phyloP scores from a whole-genome alignment of 37 sponge, comb jelly and placozoan species.

The Bolinopsis microptera region DNA sequence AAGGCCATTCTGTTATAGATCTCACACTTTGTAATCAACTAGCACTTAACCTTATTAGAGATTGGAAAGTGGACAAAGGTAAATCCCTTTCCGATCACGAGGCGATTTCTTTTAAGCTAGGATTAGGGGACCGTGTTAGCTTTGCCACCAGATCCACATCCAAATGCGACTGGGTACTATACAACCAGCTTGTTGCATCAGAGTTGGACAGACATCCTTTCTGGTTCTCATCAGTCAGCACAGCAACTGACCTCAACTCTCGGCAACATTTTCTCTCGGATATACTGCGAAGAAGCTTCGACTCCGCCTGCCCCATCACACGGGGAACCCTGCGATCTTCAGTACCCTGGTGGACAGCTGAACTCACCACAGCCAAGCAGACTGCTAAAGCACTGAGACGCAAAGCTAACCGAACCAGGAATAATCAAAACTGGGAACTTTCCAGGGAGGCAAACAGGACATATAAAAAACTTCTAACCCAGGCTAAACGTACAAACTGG shows the following conservation, averaged over 20 bases:
- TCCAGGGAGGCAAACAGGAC: not conserved
- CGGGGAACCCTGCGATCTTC: not conserved
- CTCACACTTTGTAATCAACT: not conserved
- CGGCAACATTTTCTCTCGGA: not conserved
- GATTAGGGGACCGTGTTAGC: not conserved
- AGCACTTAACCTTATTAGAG: not conserved
- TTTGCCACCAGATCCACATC: not conserved
- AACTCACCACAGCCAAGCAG: not conserved
- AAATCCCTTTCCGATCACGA: constrained; percentile 1
- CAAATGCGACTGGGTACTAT: not conserved
- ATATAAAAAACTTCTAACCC: not conserved
- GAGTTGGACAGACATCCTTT: not conserved
- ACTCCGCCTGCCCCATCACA: not conserved
- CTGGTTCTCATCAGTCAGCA: not conserved
- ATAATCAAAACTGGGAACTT: not conserved
- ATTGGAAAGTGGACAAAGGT: not conserved
- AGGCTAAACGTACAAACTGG: not conserved
- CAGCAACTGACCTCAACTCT: not conserved
- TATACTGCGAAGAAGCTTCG: not conserved
- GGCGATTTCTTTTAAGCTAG: not conserved
- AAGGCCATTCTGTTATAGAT: not conserved
- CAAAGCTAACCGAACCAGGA: not conserved
- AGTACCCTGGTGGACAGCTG: not conserved
- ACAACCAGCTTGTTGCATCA: not conserved
- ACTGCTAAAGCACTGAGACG: not conserved